These are phyloP conservation scores for Hypsopygia costalis DNA, from an alignment of 2,888 invertebrate genomes.

Conservation along the genomic window DNA sequence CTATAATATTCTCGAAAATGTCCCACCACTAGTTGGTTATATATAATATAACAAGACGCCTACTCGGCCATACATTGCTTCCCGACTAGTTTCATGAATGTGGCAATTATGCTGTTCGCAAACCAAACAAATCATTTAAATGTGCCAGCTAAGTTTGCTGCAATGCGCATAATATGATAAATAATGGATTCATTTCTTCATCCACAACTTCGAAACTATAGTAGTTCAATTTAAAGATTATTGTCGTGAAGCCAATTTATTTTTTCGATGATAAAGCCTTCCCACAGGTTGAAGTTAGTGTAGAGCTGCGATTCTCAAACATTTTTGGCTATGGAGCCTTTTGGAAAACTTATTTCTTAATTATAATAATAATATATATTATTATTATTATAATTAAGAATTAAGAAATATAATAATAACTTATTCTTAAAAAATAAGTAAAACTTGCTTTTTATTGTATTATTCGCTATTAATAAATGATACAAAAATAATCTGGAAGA, in stretches of 20 bases:
- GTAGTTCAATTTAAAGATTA: not conserved
- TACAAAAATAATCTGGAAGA: too few relatives aligned
- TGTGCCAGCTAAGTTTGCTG: constrained; percentile 47
- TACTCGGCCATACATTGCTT: constrained; percentile 42
- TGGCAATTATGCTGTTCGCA: constrained; percentile 51
- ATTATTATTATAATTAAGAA: too few relatives aligned
- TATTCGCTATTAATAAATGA: too few relatives aligned
- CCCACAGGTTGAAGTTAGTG: not conserved
- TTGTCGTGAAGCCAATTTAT: not conserved
- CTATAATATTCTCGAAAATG: too few relatives aligned
- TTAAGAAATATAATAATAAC: too few relatives aligned
- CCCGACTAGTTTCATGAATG: constrained; percentile 38
- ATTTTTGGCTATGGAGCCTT: too few relatives aligned
- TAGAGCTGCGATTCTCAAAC: too few relatives aligned
- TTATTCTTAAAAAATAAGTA: too few relatives aligned
- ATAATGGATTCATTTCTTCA: constrained; percentile 17
- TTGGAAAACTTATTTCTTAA: too few relatives aligned
- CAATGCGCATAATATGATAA: constrained; percentile 52
- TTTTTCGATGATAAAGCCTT: not conserved
- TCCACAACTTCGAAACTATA: constrained; percentile 5
- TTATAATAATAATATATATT: too few relatives aligned
- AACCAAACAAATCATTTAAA: constrained; percentile 65
- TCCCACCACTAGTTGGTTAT: too few relatives aligned
- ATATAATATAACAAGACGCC: constrained; percentile 21
- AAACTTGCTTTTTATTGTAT: too few relatives aligned